These are phyloP conservation scores for Amphilophus citrinellus DNA, from an alignment of 2,113 vertebrate genomes.

Conservation along the genomic window DNA sequence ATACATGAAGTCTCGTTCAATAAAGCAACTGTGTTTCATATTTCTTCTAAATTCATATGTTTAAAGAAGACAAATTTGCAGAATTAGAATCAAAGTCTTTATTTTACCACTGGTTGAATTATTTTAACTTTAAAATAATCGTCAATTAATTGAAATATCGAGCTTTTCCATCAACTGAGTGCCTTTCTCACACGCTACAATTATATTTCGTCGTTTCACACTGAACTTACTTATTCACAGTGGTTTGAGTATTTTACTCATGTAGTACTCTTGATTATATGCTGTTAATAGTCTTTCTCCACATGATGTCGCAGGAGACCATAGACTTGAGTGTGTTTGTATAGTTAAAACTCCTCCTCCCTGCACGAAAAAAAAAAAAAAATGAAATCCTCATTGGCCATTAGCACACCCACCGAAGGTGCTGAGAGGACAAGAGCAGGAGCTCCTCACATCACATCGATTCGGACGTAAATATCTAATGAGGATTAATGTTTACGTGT, in stretches of 20 bases:
- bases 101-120: not conserved
- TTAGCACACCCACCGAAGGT: not conserved
- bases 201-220: too few species aligned
- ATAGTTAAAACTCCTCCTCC: slow-evolving; percentile 20
- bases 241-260: too few species aligned
- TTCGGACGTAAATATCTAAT: not conserved
- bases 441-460: rapidly evolving
- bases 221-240: too few species aligned
- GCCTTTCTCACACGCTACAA: not conserved
- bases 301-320: slow-evolving; percentile 51
- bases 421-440: not conserved
- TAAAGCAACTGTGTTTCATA: too few species aligned
- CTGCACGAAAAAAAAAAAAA: not conserved
- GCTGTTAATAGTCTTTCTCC: not conserved
- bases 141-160: not conserved
- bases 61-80: too few species aligned
- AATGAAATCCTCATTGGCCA: not conserved
- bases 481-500: not conserved
- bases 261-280: not conserved
- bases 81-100: not conserved
- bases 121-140: not conserved
- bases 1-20: too few species aligned
- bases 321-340: not conserved
- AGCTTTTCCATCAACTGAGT: not conserved
- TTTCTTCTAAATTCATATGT: too few species aligned